Base-by-base conservation (phyloP, 2,113 vertebrate species). In the Chunga burmeisteri region DNA sequence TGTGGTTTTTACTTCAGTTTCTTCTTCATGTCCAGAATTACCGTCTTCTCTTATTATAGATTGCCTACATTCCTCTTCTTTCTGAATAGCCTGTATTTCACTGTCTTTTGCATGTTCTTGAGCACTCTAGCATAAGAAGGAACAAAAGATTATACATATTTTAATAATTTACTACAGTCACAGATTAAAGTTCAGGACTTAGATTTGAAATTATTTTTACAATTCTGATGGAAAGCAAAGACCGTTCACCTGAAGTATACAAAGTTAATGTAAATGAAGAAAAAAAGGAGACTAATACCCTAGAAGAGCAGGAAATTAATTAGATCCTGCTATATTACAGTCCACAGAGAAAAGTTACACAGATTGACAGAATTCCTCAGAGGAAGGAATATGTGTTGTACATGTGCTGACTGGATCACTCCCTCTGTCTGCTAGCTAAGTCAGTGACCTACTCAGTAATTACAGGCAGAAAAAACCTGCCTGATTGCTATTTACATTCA, bases 71-170 rank as follows among this genome's bases (percentile, higher is more conserved):
- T 68, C 44, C 22, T 93, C 79, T 67, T 80, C 82, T 74, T 94
- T 94, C 65, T 91, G 94, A 88, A 70, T 25, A 91, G 49, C 32
- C 52, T 91, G 83, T 46, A 86, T 61, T 87, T 97, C 78, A 96
- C 49, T 87, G 56, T 86, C 91, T 90, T 96, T 89, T 88, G 87
- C 81, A 65, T 91, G 68, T n/a, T 96, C 93, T 88, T 93, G 82
- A 94, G 53, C 61, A 91, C 68, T 91, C 98, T 98, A 93, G 50
- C 82, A 36, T 78, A 96, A 95, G 81, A 95, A 73, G 11, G 10
- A 84, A 95, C 55, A 92, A 34, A 95, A 80, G 9, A 19, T 67
- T 85, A 55, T 15, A 71, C 1, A 6, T 21, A 61, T 65, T 96
- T 86, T 53, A 81, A 42, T 79, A 61, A 59, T 34, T 88, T 74